These are phyloP conservation scores for Brachionus plicatilis DNA, from an alignment of 1,140 invertebrate species.

Conservation along the genomic window DNA sequence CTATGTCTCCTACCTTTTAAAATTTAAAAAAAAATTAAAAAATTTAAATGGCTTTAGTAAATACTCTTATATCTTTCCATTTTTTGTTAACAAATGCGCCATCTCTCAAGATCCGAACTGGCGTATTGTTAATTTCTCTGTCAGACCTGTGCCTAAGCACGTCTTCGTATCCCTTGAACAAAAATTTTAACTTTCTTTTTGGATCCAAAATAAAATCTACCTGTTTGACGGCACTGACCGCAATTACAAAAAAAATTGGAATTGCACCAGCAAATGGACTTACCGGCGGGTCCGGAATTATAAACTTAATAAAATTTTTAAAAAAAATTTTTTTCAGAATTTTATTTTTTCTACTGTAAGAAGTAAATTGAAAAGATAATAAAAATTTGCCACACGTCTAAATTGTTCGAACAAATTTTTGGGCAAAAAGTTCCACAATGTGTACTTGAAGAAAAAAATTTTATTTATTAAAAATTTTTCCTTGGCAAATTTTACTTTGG, in stretches of 20 bases:
- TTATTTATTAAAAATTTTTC: neutral
- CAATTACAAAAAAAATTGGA: slow-evolving; percentile 71
- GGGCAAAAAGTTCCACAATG: slow-evolving; percentile 71
- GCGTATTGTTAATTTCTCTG: slow-evolving; percentile 63
- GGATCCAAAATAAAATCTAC: neutral
- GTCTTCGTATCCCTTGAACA: slow-evolving; percentile 68
- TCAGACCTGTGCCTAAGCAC: slow-evolving; percentile 66
- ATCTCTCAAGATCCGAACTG: slow-evolving; percentile 13
- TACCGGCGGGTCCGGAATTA: slow-evolving; percentile 11
- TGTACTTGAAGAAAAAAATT: slow-evolving; percentile 76
- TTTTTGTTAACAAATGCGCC: slow-evolving; percentile 1
- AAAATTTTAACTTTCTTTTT: too few relatives aligned
- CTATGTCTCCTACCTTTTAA: slow-evolving; percentile 21
- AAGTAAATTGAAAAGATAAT: slow-evolving; percentile 69
- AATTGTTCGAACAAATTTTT: slow-evolving; percentile 81
- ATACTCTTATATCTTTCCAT: slow-evolving; percentile 31
- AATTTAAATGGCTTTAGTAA: neutral
- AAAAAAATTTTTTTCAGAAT: neutral
- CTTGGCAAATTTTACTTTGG: neutral
- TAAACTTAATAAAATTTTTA: neutral
- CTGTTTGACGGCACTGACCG: slow-evolving; percentile 65
- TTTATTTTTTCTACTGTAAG: slow-evolving; percentile 61
- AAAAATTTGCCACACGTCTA: slow-evolving; percentile 74
- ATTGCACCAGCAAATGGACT: slow-evolving; percentile 67
- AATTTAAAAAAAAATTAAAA: neutral